Evolutionary conservation across 2,113 vertebrate species (phyloP).

Genomic region (Asarcornis scutulata): DNA sequence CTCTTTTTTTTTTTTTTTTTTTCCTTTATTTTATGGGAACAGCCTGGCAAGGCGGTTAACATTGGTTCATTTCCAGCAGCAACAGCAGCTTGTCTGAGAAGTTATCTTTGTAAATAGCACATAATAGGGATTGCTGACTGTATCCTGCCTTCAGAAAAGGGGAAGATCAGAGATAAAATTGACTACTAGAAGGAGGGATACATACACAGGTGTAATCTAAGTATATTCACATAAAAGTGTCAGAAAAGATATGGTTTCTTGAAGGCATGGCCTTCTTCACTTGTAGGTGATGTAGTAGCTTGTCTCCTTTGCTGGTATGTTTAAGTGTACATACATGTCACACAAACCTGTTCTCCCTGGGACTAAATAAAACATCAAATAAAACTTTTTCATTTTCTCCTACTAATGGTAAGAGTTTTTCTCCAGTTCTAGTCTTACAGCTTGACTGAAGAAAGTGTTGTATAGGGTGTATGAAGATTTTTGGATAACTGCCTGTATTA

Average conservation of each 20-base stretch:
- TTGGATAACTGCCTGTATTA: background rate
- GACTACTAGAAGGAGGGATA: background rate
- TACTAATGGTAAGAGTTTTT: background rate
- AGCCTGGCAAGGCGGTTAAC: background rate
- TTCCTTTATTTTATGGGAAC: background rate
- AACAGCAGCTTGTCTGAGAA: background rate
- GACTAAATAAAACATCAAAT: background rate
- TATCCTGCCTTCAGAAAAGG: background rate
- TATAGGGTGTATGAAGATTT: background rate
- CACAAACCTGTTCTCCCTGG: accelerated
- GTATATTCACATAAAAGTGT: background rate
- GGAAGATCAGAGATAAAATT: background rate
- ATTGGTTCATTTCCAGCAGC: background rate
- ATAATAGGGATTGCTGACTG: background rate
- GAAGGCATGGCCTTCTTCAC: background rate
- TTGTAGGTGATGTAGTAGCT: background rate
- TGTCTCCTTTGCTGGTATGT: background rate
- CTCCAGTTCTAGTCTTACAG: background rate
- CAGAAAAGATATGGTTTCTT: background rate
- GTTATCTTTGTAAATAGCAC: background rate
- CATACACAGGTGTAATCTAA: accelerated
- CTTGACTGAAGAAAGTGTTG: background rate
- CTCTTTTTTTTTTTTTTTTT: too few species aligned
- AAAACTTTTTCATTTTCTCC: background rate
- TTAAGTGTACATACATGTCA: background rate